Base-by-base conservation (phyloP, 2,113 vertebrate species). In the Pterocles gutturalis region DNA sequence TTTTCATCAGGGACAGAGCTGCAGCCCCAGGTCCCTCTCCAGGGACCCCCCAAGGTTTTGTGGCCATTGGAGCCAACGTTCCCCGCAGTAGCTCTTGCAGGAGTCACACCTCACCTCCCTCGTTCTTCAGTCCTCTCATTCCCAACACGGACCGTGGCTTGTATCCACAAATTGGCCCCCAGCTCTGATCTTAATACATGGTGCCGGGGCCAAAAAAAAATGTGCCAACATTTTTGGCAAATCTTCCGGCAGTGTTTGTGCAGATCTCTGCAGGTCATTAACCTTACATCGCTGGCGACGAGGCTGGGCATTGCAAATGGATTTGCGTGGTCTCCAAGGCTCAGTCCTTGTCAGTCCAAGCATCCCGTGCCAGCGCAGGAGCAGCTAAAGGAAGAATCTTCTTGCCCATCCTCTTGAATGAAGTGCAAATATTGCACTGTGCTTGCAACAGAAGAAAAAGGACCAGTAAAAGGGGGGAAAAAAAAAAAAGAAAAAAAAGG, bases 201-300 rank as follows among this genome's bases (percentile, higher is more conserved):
- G 53, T 41, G 66, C 58, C 29, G 60, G 89, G 95, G 87, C 93
- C 96, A 95, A 91, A 46, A 72, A 72, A 64, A 87, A 96, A 76
- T 0, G 61, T 91, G 96, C 89, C 94, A 96, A 2, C 26, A 4
- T 67, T 95, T 93, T 31, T 95, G 96, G 94, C 94, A 87, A 36
- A n/a, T 33, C 51, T 33, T 91, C 33, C 89, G 0, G 43, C 83
- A 4, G 57, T 65, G 94, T 96, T 95, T 93, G 87, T 48, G 87
- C 87, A 78, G 93, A 89, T 84, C 91, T 96, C 51, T 87, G 94
- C 96, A 94, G 94, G 91, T 89, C 93, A 67, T 97, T 96, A 97
- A 93, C 77, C 95, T 64, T 62, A 82, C 89, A 89, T 31, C 36
- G 20, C 46, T 4, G 3, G 62, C 3, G 22, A 43, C 69, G 91